Conservation (phyloP, 1,140 invertebrate species). For the Brachionus calyciflorus region DNA sequence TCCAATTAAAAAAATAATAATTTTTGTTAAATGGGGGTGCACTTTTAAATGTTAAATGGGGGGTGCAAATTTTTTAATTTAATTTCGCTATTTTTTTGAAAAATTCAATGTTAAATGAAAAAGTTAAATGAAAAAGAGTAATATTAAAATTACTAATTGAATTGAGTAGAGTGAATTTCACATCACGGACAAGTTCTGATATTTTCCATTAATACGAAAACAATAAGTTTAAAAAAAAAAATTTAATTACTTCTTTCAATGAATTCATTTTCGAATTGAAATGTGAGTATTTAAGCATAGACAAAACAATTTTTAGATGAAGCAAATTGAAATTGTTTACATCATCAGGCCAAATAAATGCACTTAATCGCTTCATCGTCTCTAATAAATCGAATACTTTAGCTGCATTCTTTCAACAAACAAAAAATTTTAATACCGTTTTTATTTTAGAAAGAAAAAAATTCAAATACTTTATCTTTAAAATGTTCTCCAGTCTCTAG, state of each 20-base stretch:
- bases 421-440: slow-evolving; percentile 41
- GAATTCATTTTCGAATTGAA: slow-evolving; percentile 66
- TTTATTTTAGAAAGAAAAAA: not conserved
- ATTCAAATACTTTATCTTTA: slow-evolving; percentile 60
- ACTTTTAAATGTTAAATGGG: too few species aligned
- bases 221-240: not conserved
- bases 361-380: slow-evolving; percentile 62
- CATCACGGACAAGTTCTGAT: not conserved
- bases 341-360: slow-evolving; percentile 61
- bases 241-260: slow-evolving; percentile 61
- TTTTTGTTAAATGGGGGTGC: too few species aligned
- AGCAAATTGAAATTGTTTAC: slow-evolving; percentile 60
- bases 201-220: too few species aligned
- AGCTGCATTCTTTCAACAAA: slow-evolving; percentile 59
- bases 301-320: slow-evolving; percentile 61
- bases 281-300: slow-evolving; percentile 64
- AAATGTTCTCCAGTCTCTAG: slow-evolving; percentile 60
- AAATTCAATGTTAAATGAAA: too few species aligned
- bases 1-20: too few species aligned
- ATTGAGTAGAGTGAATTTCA: not conserved
- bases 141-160: too few species aligned
- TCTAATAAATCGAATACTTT: slow-evolving; percentile 62
- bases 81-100: too few species aligned
- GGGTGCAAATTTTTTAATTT: too few species aligned
- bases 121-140: too few species aligned